These are phyloP conservation scores for Tauraco hartlaubi DNA, from an alignment of 2,797 vertebrate genomes.

Conservation along the genomic window DNA sequence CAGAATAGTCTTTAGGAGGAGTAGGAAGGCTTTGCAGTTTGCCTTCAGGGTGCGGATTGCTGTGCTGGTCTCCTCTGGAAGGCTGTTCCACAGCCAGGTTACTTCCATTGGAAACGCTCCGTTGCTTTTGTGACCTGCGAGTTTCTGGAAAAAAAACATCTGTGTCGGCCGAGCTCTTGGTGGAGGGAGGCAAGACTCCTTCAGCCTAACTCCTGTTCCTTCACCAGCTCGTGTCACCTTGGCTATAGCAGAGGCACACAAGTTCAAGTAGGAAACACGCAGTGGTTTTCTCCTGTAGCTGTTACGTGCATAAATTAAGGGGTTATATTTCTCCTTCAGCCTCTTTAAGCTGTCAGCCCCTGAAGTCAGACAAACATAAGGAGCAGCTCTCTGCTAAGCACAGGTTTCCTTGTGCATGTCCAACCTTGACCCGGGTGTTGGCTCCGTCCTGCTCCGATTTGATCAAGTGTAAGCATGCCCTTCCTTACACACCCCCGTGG, in stretches of 20 bases:
- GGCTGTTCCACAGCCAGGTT: neutral
- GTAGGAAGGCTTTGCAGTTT: neutral
- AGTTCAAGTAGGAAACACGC: neutral
- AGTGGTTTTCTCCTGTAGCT: neutral
- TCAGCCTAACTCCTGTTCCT: neutral
- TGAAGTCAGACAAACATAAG: neutral
- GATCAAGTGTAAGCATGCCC: neutral
- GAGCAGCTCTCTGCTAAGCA: neutral
- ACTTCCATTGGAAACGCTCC: neutral
- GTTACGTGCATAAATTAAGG: neutral
- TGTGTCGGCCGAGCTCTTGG: neutral
- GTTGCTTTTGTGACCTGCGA: neutral
- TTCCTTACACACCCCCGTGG: rapidly evolving
- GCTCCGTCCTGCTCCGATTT: neutral
- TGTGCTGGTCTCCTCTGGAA: neutral
- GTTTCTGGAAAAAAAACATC: neutral
- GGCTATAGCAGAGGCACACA: neutral
- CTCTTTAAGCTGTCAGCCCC: neutral
- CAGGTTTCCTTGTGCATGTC: neutral
- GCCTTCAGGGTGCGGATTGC: neutral
- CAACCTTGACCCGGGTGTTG: neutral
- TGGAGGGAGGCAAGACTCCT: neutral
- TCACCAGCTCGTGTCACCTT: neutral
- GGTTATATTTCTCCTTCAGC: neutral
- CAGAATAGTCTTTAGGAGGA: neutral